Conservation (phyloP, 2,113 vertebrate species). For the Salvelinus namaycush region DNA sequence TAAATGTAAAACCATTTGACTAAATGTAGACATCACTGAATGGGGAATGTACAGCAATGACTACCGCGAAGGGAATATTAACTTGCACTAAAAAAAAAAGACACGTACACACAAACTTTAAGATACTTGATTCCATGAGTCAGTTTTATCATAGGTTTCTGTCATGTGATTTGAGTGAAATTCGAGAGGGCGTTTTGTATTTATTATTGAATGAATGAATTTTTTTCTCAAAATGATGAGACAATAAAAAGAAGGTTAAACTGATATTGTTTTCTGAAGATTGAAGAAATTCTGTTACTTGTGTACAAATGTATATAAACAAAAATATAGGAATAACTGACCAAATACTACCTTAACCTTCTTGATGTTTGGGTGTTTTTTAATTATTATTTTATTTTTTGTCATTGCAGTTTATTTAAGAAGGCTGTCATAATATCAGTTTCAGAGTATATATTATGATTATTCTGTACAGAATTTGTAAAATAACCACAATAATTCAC, state of each 20-base stretch:
- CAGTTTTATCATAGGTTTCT: constrained; percentile 98
- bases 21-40: constrained; percentile 99
- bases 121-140: constrained; percentile 99
- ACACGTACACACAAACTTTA: constrained; percentile 71
- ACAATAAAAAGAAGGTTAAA: constrained; percentile 84
- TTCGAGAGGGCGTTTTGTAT: constrained; percentile 99
- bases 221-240: constrained; percentile 88
- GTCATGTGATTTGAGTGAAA: constrained; percentile 98
- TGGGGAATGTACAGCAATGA: constrained; percentile 99
- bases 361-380: constrained; percentile 90
- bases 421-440: constrained; percentile 87
- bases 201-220: constrained; percentile 99
- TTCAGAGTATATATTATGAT: constrained; percentile 81
- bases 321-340: constrained; percentile 91
- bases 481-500: constrained; percentile 75
- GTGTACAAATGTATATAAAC: constrained; percentile 99
- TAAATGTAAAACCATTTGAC: constrained; percentile 79
- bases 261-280: constrained; percentile 94
- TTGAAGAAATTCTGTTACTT: constrained; percentile 96
- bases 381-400: constrained; percentile 46
- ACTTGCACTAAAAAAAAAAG: constrained; percentile 95
- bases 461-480: constrained; percentile 83
- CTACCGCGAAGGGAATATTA: constrained; percentile 98
- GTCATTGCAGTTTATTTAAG: constrained; percentile 76
- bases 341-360: constrained; percentile 98